Percentiles rank a stretch among this genome's conserved stretches.
Conservation (phyloP, 2,113 vertebrate species). For the Numenius arquata region DNA sequence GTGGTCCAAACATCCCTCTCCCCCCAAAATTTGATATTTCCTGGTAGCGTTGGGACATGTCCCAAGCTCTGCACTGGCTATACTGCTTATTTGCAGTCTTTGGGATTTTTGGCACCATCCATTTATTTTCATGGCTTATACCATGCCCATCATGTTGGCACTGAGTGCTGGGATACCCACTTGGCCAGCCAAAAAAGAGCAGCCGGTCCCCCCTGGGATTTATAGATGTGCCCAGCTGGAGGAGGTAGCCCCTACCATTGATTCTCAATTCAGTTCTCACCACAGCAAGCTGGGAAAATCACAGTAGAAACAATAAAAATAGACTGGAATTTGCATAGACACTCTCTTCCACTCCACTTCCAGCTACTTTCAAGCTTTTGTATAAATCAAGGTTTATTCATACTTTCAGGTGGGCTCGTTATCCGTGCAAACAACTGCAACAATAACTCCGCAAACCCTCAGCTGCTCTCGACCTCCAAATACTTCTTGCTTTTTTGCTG, state of each 20-base stretch:
- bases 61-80: background rate
- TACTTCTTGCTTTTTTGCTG: background rate
- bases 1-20: background rate
- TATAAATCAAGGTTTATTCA: background rate
- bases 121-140: background rate
- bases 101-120: background rate
- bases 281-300: background rate
- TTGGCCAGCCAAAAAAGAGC: too few relatives aligned
- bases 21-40: rapidly evolving
- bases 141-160: rapidly evolving
- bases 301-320: background rate
- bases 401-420: background rate
- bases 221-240: background rate
- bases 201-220: background rate
- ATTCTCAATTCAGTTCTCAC: background rate
- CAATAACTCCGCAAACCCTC: background rate
- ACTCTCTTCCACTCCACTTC: background rate
- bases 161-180: too few relatives aligned
- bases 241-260: rapidly evolving
- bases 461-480: background rate
- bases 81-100: background rate
- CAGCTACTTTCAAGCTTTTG: background rate
- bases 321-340: background rate
- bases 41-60: background rate
- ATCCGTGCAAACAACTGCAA: background rate